Percentiles rank a stretch among this genome's conserved stretches.
Evolutionary conservation across 1,140 invertebrate genomes (phyloP).

Genomic region (Rhizoglyphus robini): DNA sequence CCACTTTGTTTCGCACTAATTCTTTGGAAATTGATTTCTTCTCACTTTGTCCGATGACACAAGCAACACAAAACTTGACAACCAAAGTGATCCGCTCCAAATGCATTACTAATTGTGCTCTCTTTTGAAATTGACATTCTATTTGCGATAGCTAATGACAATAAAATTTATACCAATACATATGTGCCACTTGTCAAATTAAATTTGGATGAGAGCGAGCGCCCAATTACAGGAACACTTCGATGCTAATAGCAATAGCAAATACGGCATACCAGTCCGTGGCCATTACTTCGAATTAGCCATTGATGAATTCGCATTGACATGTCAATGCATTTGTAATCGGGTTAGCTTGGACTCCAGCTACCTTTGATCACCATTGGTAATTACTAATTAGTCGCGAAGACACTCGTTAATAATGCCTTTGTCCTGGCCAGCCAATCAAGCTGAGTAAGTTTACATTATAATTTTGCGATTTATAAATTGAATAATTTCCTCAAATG

Average conservation of each 20-base stretch:
- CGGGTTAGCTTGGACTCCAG: too few species aligned
- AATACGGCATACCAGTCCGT: neutral
- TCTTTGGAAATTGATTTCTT: neutral
- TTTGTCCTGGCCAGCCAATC: neutral
- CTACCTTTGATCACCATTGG: slow-evolving; percentile 15
- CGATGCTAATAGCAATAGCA: slow-evolving; percentile 8
- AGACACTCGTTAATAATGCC: slow-evolving; percentile 8
- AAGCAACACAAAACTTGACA: too few species aligned
- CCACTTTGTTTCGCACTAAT: slow-evolving; percentile 1
- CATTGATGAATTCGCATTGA: too few species aligned
- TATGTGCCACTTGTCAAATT: neutral
- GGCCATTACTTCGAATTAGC: neutral
- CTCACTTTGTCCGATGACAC: too few species aligned
- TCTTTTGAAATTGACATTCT: neutral
- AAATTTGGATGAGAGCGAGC: too few species aligned
- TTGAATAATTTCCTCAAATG: slow-evolving; percentile 12
- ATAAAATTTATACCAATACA: neutral
- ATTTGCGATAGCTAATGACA: neutral
- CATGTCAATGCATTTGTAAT: too few species aligned
- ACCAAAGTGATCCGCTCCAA: neutral
- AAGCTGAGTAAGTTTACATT: neutral
- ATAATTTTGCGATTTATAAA: slow-evolving; percentile 8
- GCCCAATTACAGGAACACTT: neutral
- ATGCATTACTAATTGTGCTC: neutral
- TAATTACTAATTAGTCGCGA: neutral